Evolutionary conservation across 2,888 invertebrate species (phyloP).

Genomic region (Adineta ricciae): DNA sequence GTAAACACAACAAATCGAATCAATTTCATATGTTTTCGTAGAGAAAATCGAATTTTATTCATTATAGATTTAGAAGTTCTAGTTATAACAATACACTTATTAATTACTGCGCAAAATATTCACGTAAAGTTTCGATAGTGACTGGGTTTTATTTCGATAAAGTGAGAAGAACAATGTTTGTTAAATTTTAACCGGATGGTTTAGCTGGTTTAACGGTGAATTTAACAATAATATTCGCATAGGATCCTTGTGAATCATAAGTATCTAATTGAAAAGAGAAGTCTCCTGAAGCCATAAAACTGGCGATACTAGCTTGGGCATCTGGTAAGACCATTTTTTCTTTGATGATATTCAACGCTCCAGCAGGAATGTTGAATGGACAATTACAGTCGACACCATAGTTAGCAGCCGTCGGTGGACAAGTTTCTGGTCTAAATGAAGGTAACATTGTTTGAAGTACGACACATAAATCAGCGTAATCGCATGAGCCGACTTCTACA

Average conservation of each 20-base stretch:
- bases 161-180: too few species aligned
- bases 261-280: slow-evolving; percentile 24
- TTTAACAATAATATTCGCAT: background rate
- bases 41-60: too few species aligned
- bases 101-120: too few species aligned
- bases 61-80: too few species aligned
- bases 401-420: slow-evolving; percentile 21
- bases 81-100: too few species aligned
- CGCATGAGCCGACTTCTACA: slow-evolving; percentile 27
- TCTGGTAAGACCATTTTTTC: slow-evolving; percentile 24
- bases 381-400: slow-evolving; percentile 32
- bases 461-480: slow-evolving; percentile 22
- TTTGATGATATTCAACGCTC: slow-evolving; percentile 4
- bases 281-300: slow-evolving; percentile 26
- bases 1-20: background rate
- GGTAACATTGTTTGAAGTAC: slow-evolving; percentile 17
- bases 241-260: background rate
- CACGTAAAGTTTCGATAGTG: too few species aligned
- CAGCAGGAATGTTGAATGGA: slow-evolving; percentile 31
- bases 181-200: background rate
- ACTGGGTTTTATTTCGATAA: too few species aligned
- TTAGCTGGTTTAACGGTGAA: background rate
- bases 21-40: background rate
- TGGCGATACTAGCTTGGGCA: slow-evolving; percentile 22
- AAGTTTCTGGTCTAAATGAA: slow-evolving; percentile 8